Base-by-base conservation (phyloP, 2,113 vertebrate species). In the Bombycilla garrulus region DNA sequence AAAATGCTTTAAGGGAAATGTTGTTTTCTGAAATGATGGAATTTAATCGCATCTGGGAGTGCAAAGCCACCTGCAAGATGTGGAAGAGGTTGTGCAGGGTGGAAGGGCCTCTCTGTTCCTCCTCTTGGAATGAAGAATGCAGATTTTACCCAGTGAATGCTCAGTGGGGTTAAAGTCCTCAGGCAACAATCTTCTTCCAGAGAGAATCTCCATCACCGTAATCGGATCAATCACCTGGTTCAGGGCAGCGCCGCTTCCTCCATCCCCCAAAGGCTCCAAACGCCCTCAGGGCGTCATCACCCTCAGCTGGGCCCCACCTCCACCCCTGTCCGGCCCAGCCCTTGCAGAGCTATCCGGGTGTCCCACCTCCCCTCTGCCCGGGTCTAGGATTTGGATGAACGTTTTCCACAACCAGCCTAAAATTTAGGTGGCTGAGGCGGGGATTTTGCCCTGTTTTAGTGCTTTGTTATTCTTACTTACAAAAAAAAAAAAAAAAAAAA, bases 51-150 rank as follows among this genome's bases (percentile, higher is more conserved):
- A 24, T 24, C 35, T 35, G 44, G 11, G 25, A 40, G 44, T 36
- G 42, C 33, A 7, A 48, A 70, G 72, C 28, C 47, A 50, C 40
- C 16, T 6, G 4, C 19, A 29, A 76, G 33, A 45, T 22, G 6
- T 16, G 42, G 35, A 76, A 42, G 18, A 22, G 21, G 26, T 11
- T 33, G n/a, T 3, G 48, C 10, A 31, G 54, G 25, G 40, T 1
- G 2, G 54, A 77, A 58, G 1, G 1, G 45, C 33, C 2, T 5
- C 51, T 31, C 48, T 9, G 5, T 15, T 31, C 44, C 35, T 1
- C 1, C n/a, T 54, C 78, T 38, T 4, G 11, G 62, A 64, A 54
- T 35, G 53, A 60, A 81, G 57, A 73, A 70, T 4, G 69, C 45
- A 57, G 56, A 42, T 86, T 95, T 95, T 40, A 45, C 19, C 17